These are phyloP conservation scores for Danionella cerebrum DNA, from an alignment of 2,113 vertebrate species.

Conservation along the genomic window DNA sequence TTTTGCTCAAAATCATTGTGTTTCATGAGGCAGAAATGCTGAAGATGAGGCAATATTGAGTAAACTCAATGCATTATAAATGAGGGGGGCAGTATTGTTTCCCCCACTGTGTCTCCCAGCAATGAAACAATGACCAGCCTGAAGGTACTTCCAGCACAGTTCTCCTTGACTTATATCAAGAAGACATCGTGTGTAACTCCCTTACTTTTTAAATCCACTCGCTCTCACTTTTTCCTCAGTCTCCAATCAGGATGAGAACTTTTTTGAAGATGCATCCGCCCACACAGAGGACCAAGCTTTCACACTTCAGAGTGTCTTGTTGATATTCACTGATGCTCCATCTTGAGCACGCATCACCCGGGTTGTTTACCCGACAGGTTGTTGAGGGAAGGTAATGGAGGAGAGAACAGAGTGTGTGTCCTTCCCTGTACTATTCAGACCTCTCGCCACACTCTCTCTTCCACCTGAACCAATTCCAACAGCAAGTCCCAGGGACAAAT, in stretches of 20 bases:
- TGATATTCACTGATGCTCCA: conserved; percentile 55
- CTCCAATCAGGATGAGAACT: conserved; percentile 1
- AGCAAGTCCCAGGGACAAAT: conserved; percentile 56
- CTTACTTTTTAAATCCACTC: background rate
- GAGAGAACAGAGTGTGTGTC: conserved; percentile 16
- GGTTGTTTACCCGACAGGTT: conserved; percentile 49
- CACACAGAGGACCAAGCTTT: background rate
- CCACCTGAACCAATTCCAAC: conserved; percentile 56
- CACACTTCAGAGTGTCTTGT: conserved; percentile 44
- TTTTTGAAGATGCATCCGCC: background rate
- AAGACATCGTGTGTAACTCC: background rate
- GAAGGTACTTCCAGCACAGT: too few relatives aligned
- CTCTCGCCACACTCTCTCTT: conserved; percentile 22
- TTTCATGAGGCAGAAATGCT: too few relatives aligned
- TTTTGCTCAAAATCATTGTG: too few relatives aligned
- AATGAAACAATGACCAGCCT: too few relatives aligned
- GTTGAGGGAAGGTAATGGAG: background rate
- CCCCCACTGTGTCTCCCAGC: too few relatives aligned
- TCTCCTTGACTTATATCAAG: background rate
- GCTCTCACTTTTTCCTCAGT: background rate
- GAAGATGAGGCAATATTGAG: too few relatives aligned
- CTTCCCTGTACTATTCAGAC: conserved; percentile 31
- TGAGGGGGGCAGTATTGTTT: too few relatives aligned
- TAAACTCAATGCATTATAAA: too few relatives aligned
- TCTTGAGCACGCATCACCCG: conserved; percentile 53